phyloP scores from a whole-genome alignment of 2,888 invertebrate genomes.

The Noctua fimbriata region DNA sequence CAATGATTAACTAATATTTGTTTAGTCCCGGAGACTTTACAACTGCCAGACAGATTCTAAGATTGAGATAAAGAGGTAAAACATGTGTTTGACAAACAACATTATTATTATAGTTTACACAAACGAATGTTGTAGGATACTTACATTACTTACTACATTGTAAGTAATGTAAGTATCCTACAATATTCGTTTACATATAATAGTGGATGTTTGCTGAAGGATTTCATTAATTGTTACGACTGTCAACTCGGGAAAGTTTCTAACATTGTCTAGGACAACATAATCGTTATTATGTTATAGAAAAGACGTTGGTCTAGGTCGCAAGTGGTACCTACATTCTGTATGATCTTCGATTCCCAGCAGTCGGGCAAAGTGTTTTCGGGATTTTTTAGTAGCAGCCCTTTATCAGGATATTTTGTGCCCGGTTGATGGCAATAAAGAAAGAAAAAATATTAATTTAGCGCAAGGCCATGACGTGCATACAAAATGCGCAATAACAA shows the following conservation, averaged over 20 bases:
- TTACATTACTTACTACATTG: too few relatives aligned
- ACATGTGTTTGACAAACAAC: conserved; percentile 28
- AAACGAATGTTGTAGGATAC: not conserved
- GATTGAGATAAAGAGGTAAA: conserved; percentile 44
- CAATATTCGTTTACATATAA: too few relatives aligned
- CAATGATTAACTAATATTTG: conserved; percentile 52
- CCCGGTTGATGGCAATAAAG: not conserved
- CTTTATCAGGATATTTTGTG: not conserved
- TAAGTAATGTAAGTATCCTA: too few relatives aligned
- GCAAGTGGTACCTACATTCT: not conserved
- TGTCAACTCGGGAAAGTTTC: conserved; percentile 19
- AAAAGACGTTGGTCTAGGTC: not conserved
- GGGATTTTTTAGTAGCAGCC: not conserved
- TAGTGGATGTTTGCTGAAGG: conserved; percentile 2
- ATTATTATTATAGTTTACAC: conserved; percentile 40
- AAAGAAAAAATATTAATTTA: too few relatives aligned
- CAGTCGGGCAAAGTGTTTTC: not conserved
- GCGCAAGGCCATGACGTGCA: too few relatives aligned
- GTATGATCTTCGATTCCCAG: not conserved
- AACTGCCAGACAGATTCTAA: conserved; percentile 43
- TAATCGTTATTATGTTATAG: not conserved
- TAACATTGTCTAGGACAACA: not conserved
- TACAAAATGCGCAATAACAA: too few relatives aligned
- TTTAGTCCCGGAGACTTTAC: conserved; percentile 25
- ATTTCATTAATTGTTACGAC: conserved; percentile 20